Evolutionary conservation across 2,113 vertebrate genomes (phyloP).

Genomic region (Entelurus aequoreus): DNA sequence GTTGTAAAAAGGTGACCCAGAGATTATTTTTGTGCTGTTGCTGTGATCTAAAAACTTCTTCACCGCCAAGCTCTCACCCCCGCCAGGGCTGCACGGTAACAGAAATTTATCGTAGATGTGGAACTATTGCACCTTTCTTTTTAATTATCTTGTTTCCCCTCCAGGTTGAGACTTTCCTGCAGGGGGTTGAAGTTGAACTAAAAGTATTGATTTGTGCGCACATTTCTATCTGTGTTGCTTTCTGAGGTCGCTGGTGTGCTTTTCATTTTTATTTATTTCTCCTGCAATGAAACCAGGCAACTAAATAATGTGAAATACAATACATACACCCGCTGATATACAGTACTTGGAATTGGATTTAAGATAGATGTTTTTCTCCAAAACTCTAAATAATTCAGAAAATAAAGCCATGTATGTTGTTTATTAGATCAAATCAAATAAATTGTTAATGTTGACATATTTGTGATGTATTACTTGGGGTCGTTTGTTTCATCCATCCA

Average conservation of each 20-base stretch:
- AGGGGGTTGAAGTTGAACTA: neutral
- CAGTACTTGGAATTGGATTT: too few relatives aligned
- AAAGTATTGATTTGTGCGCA: constrained; percentile 48
- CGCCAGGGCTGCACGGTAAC: neutral
- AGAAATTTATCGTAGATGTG: neutral
- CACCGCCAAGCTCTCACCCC: constrained; percentile 32
- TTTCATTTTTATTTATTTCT: constrained; percentile 26
- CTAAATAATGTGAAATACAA: too few relatives aligned
- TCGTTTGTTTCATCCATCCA: too few relatives aligned
- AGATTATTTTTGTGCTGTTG: constrained; percentile 9
- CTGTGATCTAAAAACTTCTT: constrained; percentile 19
- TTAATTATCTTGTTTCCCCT: constrained; percentile 44
- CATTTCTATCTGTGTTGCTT: constrained; percentile 48
- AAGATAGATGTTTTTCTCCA: neutral
- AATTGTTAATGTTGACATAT: too few relatives aligned
- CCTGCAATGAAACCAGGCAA: neutral
- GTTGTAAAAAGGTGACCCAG: constrained; percentile 11
- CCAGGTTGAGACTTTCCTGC: constrained; percentile 27
- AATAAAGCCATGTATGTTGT: too few relatives aligned
- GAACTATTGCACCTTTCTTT: neutral
- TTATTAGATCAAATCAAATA: too few relatives aligned
- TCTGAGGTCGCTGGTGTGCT: constrained; percentile 39
- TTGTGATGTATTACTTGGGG: too few relatives aligned
- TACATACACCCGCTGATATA: too few relatives aligned
- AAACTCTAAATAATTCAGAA: too few relatives aligned